Evolutionary conservation across 2,113 vertebrate genomes (phyloP).

Genomic region (Echinops telfairi): DNA sequence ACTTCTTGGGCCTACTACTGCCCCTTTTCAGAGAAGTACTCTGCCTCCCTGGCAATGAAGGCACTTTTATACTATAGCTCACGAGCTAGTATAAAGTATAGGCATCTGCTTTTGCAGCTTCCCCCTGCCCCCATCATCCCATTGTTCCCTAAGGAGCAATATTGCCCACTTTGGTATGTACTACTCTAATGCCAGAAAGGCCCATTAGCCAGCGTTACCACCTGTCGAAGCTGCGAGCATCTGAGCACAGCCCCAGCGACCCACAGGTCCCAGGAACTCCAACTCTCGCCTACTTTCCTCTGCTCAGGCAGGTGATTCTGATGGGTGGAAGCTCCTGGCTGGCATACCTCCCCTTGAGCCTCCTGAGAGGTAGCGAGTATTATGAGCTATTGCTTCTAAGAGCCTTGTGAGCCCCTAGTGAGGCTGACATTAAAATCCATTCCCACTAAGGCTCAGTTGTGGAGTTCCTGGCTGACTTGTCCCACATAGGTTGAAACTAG

Average conservation of each 20-base stretch:
- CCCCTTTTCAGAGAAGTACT: too few relatives aligned
- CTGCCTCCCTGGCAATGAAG: too few relatives aligned
- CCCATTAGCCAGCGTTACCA: not conserved
- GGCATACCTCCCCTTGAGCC: not conserved
- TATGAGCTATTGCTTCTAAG: not conserved
- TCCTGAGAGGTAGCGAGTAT: not conserved
- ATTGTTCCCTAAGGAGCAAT: too few relatives aligned
- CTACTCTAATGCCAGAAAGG: not conserved
- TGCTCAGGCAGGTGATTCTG: not conserved
- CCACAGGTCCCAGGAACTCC: accelerated
- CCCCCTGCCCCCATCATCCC: too few relatives aligned
- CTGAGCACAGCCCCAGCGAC: not conserved
- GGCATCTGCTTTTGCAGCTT: too few relatives aligned
- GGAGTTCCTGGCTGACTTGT: constrained; percentile 29
- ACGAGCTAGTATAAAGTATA: too few relatives aligned
- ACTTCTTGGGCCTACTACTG: too few relatives aligned
- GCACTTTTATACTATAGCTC: too few relatives aligned
- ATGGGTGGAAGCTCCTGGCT: not conserved
- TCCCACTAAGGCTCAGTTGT: not conserved
- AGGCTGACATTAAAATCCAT: not conserved
- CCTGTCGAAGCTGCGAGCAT: accelerated
- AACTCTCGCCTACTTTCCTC: accelerated
- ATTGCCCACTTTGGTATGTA: too few relatives aligned
- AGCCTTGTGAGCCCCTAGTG: not conserved
- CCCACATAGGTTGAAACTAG: not conserved